These are phyloP conservation scores for Borostomias antarcticus DNA, from an alignment of 2,797 vertebrate genomes.

Conservation along the genomic window DNA sequence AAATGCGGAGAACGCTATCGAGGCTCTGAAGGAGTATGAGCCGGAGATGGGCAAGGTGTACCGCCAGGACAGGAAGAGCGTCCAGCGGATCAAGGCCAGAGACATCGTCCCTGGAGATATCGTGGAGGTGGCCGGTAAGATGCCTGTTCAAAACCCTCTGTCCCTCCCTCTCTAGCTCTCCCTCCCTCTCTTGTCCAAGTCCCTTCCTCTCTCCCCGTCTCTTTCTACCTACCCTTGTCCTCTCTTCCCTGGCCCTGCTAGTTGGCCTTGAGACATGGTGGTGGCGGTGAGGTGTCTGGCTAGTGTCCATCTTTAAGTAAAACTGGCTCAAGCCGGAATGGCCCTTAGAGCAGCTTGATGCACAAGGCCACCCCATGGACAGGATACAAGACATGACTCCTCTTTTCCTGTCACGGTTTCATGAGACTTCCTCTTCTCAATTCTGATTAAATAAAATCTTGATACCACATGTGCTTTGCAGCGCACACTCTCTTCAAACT, in stretches of 20 bases:
- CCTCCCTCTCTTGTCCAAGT: background rate
- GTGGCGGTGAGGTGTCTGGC: too few relatives aligned
- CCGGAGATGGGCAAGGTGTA: slow-evolving; percentile 99
- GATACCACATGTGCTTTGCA: too few relatives aligned
- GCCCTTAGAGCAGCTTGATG: too few relatives aligned
- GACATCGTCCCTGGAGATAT: slow-evolving; percentile 97
- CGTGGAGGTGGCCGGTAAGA: slow-evolving; percentile 96
- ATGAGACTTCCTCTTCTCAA: too few relatives aligned
- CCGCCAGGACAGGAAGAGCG: slow-evolving; percentile 95
- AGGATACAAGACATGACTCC: too few relatives aligned
- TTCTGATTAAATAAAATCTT: too few relatives aligned
- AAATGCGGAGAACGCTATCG: slow-evolving; percentile 84
- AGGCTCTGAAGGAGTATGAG: slow-evolving; percentile 93
- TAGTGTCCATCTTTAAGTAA: too few relatives aligned
- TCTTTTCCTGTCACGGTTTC: too few relatives aligned
- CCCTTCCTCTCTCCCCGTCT: background rate
- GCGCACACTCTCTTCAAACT: too few relatives aligned
- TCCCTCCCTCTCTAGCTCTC: slow-evolving; percentile 4
- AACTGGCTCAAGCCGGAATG: too few relatives aligned
- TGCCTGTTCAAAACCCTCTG: background rate
- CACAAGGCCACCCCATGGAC: too few relatives aligned
- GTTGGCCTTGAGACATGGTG: background rate
- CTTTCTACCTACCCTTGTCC: background rate
- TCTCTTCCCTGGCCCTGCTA: background rate
- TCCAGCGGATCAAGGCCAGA: slow-evolving; percentile 97